A percentile compares a stretch with the other conserved stretches of the same genome.
These are phyloP conservation scores for Champsocephalus gunnari DNA, from an alignment of 2,797 vertebrate genomes.

Conservation along the genomic window DNA sequence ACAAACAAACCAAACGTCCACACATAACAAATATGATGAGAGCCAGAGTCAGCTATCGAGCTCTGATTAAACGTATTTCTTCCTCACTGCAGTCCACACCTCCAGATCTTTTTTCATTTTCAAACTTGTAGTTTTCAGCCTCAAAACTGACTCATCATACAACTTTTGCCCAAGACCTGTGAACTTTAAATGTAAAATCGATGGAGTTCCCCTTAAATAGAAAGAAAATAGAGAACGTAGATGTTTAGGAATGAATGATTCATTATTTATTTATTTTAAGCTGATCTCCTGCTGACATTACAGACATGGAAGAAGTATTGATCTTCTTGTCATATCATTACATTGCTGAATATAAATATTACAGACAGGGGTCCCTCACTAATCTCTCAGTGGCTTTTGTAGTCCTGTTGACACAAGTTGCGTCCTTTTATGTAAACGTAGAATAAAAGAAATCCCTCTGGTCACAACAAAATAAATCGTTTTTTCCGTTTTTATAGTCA, in stretches of 20 bases:
- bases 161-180: neutral
- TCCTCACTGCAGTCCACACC: no score
- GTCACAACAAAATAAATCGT: conserved; percentile 7
- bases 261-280: neutral
- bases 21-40: neutral
- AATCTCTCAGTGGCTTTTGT: neutral
- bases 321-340: conserved; percentile 8
- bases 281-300: neutral
- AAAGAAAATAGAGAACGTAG: neutral
- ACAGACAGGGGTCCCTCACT: neutral
- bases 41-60: neutral
- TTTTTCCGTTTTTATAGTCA: conserved; percentile 11
- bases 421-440: neutral
- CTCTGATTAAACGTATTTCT: neutral
- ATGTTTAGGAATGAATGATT: neutral
- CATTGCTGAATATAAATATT: neutral
- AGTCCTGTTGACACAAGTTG: neutral
- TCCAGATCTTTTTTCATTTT: neutral
- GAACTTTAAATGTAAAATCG: neutral
- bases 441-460: neutral
- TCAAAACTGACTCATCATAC: neutral
- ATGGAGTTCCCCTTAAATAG: neutral
- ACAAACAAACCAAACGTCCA: no score
- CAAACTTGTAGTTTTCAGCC: neutral
- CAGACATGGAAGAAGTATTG: neutral